These are phyloP conservation scores for Leptinotarsa peninsularis DNA, from an alignment of 2,888 invertebrate species.

Conservation along the genomic window DNA sequence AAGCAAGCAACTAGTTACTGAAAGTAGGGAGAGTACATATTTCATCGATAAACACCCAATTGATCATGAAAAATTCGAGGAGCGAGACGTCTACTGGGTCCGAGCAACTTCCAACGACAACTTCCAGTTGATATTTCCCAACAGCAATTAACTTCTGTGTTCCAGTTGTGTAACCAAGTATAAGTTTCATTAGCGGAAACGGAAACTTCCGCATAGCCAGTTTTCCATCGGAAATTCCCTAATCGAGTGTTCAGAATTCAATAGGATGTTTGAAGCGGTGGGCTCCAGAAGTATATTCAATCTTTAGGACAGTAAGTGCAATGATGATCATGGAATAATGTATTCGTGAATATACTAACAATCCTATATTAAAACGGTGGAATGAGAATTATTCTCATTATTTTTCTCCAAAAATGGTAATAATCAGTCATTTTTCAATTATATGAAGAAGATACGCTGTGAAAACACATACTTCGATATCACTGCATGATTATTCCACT, in stretches of 20 bases:
- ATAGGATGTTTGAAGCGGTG: not conserved
- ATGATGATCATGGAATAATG: no score
- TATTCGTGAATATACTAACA: no score
- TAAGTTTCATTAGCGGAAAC: conserved; percentile 15
- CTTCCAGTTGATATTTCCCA: conserved; percentile 14
- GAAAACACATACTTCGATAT: no score
- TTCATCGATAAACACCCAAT: not conserved
- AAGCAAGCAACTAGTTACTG: not conserved
- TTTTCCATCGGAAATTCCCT: not conserved
- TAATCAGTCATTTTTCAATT: no score
- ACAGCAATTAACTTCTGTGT: conserved; percentile 18
- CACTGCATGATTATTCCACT: no score
- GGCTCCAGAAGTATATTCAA: not conserved
- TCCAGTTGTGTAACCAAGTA: conserved; percentile 18
- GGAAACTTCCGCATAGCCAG: not conserved
- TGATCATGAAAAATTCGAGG: not conserved
- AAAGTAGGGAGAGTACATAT: not conserved
- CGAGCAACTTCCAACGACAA: conserved; percentile 12
- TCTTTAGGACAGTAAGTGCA: no score
- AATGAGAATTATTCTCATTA: no score
- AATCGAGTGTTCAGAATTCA: conserved; percentile 13
- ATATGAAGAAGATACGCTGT: no score
- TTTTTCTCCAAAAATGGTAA: no score
- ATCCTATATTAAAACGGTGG: no score
- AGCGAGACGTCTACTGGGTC: not conserved